Conservation (phyloP, 2,113 vertebrate species). For the Pantherophis guttatus region DNA sequence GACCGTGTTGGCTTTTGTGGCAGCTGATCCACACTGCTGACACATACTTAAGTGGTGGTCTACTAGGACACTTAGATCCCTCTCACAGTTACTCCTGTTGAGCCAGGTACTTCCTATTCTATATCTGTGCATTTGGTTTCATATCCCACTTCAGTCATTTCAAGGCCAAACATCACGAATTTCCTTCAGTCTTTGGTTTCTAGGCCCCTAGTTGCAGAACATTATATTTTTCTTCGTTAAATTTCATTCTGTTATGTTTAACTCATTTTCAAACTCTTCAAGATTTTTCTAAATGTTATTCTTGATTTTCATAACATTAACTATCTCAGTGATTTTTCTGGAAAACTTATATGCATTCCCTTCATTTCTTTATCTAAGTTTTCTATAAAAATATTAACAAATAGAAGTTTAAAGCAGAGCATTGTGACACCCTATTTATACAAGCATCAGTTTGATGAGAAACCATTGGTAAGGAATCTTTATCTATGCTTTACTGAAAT, state of each 20-base stretch:
- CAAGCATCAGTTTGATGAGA: background rate
- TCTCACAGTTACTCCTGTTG: background rate
- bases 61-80: background rate
- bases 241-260: background rate
- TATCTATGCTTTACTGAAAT: background rate
- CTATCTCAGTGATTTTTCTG: background rate
- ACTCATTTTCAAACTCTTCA: background rate
- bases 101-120: background rate
- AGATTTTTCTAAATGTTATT: background rate
- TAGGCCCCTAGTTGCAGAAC: background rate
- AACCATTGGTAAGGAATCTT: background rate
- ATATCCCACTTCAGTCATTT: background rate
- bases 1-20: background rate
- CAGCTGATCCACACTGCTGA: background rate
- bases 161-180: background rate
- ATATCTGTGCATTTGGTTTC: background rate
- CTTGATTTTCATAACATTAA: background rate
- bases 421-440: background rate
- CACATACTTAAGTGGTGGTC: background rate
- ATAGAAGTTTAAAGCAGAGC: background rate
- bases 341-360: background rate
- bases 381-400: background rate
- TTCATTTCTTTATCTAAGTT: background rate
- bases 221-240: background rate
- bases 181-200: background rate